Evolutionary conservation across 1,140 invertebrate species (phyloP).

Genomic region (Liolophura sinensis): DNA sequence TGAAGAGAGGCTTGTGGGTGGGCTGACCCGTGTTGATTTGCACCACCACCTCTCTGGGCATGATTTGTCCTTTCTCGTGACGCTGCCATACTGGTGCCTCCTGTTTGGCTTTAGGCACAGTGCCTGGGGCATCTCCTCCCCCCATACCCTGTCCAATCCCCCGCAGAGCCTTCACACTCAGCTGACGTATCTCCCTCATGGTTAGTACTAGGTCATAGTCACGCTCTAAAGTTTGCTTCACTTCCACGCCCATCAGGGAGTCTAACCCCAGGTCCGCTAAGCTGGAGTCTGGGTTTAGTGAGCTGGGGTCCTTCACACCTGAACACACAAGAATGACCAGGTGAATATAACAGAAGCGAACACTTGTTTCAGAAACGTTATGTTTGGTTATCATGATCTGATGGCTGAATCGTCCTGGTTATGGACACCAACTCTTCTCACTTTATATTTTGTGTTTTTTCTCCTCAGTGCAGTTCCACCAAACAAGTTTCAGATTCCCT

Average conservation of each 20-base stretch:
- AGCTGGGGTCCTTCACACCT: conserved; percentile 79
- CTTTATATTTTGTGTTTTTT: too few species aligned
- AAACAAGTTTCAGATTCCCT: too few species aligned
- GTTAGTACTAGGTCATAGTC: conserved; percentile 88
- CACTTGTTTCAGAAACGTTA: not conserved
- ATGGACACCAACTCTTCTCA: not conserved
- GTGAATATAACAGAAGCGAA: conserved; percentile 1
- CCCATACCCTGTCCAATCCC: conserved; percentile 61
- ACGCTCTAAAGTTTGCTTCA: conserved; percentile 93
- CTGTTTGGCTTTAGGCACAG: conserved; percentile 6
- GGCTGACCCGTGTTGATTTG: conserved; percentile 58
- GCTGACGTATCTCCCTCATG: conserved; percentile 81
- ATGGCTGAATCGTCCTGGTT: not conserved
- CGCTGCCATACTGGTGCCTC: conserved; percentile 4
- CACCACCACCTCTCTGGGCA: conserved; percentile 61
- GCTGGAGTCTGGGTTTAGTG: conserved; percentile 72
- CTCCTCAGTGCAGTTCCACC: too few species aligned
- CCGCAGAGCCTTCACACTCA: conserved; percentile 66
- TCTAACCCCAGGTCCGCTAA: conserved; percentile 95
- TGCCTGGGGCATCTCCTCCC: not conserved
- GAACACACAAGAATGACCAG: conserved; percentile 10
- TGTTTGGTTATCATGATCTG: not conserved
- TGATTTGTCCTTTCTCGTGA: conserved; percentile 55
- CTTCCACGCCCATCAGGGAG: conserved; percentile 96
- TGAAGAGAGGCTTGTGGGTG: conserved; percentile 66